Conservation (phyloP, 2,113 vertebrate genomes). For the Neopipo cinnamomea region DNA sequence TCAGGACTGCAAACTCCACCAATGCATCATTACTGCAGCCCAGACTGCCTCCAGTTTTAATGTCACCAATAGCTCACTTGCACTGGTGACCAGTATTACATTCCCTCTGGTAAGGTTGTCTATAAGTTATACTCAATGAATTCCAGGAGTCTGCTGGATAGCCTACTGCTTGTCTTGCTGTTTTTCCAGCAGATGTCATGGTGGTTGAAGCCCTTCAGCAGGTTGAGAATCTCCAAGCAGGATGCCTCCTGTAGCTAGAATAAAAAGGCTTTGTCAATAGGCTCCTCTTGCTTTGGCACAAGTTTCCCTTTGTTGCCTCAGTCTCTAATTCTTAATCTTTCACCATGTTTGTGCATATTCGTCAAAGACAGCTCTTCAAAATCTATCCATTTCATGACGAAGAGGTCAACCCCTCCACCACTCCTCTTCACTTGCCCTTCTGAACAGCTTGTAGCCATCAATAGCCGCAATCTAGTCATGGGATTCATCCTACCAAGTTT, state of each 20-base stretch:
- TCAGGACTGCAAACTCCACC: background rate
- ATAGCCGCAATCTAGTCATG: background rate
- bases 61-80: background rate
- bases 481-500: background rate
- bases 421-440: background rate
- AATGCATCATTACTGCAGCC: background rate
- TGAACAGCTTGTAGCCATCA: background rate
- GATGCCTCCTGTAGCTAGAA: background rate
- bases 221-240: background rate
- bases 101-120: background rate
- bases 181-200: background rate
- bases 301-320: background rate
- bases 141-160: background rate
- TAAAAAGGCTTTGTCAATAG: background rate
- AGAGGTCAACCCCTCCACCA: accelerated
- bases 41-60: background rate
- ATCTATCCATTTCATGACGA: background rate
- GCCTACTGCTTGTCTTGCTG: background rate
- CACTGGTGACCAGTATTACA: background rate
- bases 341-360: background rate
- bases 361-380: background rate
- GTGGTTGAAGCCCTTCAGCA: background rate
- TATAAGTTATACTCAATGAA: background rate
- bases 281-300: background rate
- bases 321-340: background rate